Evolutionary conservation across 2,113 vertebrate genomes (phyloP), one percentile per base, ranked within the genome.

Genomic region (Chelonoidis abingdonii): DNA sequence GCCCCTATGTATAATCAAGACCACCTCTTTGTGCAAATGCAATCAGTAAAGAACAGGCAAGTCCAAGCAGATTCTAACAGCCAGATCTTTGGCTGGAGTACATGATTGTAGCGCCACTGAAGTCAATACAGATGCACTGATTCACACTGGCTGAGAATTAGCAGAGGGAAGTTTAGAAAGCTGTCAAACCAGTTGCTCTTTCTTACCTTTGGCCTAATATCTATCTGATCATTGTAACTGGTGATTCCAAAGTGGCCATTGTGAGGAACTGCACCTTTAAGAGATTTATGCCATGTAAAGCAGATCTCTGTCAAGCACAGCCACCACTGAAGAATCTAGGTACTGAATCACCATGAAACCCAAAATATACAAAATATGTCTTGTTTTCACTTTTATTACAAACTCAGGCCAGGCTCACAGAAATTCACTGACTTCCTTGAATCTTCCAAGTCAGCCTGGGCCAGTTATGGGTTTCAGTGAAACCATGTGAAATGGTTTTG

Each of bases 41-140:
- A 93, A 87, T 87, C 91, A 53, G 69, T 90, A 86, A 96, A 93
- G 59, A 91, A 69, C 95, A 94, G 41, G 65, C 65, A 95, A 93
- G 94, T 93, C 94, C 54, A 89, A 94, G 93, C 80, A 86, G 89
- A 92, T 91, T 94, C 80, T 88, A 95, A 80, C 38, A 81, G 31
- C 5, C 69, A 92, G 16, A 54, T 88, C 89, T 95, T 52, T 87
- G 38, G 47, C 54, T 88, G 49, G 10, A 82, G 59, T 93, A 96
- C 89, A 96, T 89, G 84, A 81, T 27, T 69, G 50, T 80, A 0
- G 0, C 14, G n/a, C 53, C 89, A 13, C 3, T 11, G 44, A 83
- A 75, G 38, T 21, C 91, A 80, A 83, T 83, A 47, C 80, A 83
- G 65, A 41, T 78, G 10, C 47, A 25, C 13, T 92, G 84, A 52